phyloP scores from a whole-genome alignment of 2,797 vertebrate species.

The Coregonus ussuriensis region DNA sequence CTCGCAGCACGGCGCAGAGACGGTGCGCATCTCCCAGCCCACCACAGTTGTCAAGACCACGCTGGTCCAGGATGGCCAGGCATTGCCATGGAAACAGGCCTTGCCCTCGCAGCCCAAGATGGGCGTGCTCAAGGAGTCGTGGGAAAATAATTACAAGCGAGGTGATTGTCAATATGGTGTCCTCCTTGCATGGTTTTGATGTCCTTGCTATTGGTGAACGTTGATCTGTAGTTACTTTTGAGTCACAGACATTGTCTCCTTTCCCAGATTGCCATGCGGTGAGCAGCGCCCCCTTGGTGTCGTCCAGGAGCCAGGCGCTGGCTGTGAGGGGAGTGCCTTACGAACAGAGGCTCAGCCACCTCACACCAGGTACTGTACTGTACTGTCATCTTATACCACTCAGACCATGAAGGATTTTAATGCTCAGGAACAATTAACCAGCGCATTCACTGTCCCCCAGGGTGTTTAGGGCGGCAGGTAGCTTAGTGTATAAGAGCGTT shows the following conservation, averaged over 20 bases:
- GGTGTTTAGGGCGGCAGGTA: no score
- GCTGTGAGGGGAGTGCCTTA: constrained; percentile 38
- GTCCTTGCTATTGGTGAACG: not conserved
- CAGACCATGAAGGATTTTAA: not conserved
- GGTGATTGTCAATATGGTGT: constrained; percentile 64
- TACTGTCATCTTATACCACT: not conserved
- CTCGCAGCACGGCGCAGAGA: constrained; percentile 60
- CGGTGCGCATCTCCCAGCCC: constrained; percentile 67
- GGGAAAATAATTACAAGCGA: constrained; percentile 78
- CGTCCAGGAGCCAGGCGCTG: constrained; percentile 49
- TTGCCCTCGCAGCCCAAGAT: constrained; percentile 73
- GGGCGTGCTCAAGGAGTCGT: constrained; percentile 75
- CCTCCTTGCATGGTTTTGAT: not conserved
- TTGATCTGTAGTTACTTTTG: not conserved
- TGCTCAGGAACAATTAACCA: no score
- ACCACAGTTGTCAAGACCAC: constrained; percentile 37
- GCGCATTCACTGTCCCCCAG: no score
- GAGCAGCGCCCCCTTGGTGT: constrained; percentile 82
- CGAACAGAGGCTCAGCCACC: constrained; percentile 69
- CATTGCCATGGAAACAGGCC: not conserved
- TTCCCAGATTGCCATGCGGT: constrained; percentile 85
- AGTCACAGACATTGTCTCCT: not conserved
- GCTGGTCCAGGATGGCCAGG: constrained; percentile 34
- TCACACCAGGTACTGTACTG: constrained; percentile 51
- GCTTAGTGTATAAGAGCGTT: no score